Percentiles rank a stretch among this genome's conserved stretches.
phyloP scores from a whole-genome alignment of 2,888 invertebrate genomes.

The Lithophane socia region DNA sequence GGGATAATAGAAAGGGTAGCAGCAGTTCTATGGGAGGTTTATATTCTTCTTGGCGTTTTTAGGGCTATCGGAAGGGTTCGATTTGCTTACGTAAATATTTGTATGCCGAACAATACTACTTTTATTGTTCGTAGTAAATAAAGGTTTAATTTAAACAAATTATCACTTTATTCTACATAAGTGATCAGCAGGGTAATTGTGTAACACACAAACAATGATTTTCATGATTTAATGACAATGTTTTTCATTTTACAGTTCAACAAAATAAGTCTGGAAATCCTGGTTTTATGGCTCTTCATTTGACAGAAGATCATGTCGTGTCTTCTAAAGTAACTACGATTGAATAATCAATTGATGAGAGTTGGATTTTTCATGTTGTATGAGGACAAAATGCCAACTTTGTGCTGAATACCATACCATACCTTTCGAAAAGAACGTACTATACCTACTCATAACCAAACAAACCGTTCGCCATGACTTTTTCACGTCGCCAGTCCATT shows the following conservation, averaged over 20 bases:
- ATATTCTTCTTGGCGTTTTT: constrained; percentile 37
- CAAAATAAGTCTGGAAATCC: neutral
- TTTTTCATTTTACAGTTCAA: neutral
- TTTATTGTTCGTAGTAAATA: neutral
- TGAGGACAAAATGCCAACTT: neutral
- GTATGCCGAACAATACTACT: neutral
- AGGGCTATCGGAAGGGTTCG: constrained; percentile 15
- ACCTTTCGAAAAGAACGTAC: neutral
- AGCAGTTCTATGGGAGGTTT: constrained; percentile 42
- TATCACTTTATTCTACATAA: neutral
- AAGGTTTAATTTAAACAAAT: constrained; percentile 8
- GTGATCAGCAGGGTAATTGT: neutral
- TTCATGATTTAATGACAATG: neutral
- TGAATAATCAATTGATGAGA: neutral
- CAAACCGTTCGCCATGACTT: neutral
- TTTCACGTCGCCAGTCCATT: neutral
- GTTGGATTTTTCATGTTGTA: neutral
- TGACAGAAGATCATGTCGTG: neutral
- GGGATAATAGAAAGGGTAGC: constrained; percentile 54
- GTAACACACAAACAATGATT: neutral
- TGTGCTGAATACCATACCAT: neutral
- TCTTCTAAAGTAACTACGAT: neutral
- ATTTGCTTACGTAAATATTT: constrained; percentile 31
- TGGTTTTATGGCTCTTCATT: neutral
- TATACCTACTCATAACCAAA: too few species aligned